A percentile compares a stretch with the other conserved stretches of the same genome.
phyloP scores from a whole-genome alignment of 2,113 vertebrate species.

The Calyptommatus sinebrachiatus region DNA sequence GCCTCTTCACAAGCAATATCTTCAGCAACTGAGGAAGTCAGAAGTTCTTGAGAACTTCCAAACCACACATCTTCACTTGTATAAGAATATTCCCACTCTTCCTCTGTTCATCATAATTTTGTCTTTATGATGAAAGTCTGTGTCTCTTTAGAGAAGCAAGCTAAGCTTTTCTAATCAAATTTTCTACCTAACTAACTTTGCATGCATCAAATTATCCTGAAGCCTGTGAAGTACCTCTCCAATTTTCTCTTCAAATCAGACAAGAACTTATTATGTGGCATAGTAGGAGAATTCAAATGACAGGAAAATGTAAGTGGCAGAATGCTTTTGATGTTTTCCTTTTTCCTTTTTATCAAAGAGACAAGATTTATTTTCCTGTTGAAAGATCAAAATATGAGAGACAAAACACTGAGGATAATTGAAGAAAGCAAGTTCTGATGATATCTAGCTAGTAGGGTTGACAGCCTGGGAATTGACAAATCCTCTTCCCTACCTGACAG shows the following conservation, averaged over 20 bases:
- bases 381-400: conserved; percentile 47
- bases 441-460: conserved; percentile 7
- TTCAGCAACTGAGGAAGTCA: no score
- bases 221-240: conserved; percentile 12
- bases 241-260: conserved; percentile 3
- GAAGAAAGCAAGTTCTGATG: conserved; percentile 45
- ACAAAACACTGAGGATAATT: conserved; percentile 45
- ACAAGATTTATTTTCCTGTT: conserved; percentile 44
- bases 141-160: conserved; percentile 2
- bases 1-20: no score
- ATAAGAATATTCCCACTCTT: background rate
- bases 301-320: conserved; percentile 19
- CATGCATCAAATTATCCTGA: background rate
- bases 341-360: conserved; percentile 33
- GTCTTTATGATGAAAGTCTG: conserved; percentile 33
- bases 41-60: no score
- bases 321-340: conserved; percentile 15
- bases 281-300: background rate
- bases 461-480: conserved; percentile 30
- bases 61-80: no score
- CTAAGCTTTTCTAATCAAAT: background rate
- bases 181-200: conserved; percentile 17
- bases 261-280: conserved; percentile 8
- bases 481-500: conserved; percentile 48
- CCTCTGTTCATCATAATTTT: background rate